Base-by-base conservation (phyloP, 1,140 invertebrate species). In the Rhagoletis zephyria region DNA sequence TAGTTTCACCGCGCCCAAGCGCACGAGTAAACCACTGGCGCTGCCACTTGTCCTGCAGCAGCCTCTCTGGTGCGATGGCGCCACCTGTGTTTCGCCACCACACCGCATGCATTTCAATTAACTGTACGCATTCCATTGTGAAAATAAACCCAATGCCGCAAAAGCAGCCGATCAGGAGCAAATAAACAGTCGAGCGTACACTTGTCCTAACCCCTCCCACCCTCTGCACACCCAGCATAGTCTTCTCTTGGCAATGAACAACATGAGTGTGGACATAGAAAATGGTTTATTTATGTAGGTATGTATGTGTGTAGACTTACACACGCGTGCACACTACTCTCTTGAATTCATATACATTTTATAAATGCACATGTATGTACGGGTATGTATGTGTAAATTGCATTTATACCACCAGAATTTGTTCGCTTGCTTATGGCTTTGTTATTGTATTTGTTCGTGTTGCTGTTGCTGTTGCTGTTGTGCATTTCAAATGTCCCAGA, bases 91-190 rank as follows among this genome's bases (percentile, higher is more conserved):
- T 77, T 56, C 64, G 42, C 74, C 64, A 85, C 60, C 81, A 59
- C 51, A 87, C 77, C 87, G 65, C 87, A 87, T 87, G 87, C 87
- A 87, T 87, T 87, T 87, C 87, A 87, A 87, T 87, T 87, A 87
- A 87, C 87, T 87, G 42, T 85, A 87, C 81, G 77, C 87, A 85
- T 85, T 45, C 61, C 74, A 87, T 81, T 81, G 74, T 81, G 74
- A 81, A 81, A 56, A 81, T 81, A 81, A 81, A 81, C 74, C 48
- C n/a, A 81, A 81, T 14, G 19, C 74, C 74, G 74, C 74, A 81
- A 81, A 56, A 81, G 74, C 74, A 56, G 51, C n/a, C 74, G 30
- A 42, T 0, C 5, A 6, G 56, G 19, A n/a, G 74, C 45, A 19
- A 74, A 16, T 42, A 74, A 74, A 4, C 3, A 16, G 16, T 16